Evolutionary conservation across 1,140 invertebrate genomes (phyloP).

Genomic region (Drosophila kanapiae): DNA sequence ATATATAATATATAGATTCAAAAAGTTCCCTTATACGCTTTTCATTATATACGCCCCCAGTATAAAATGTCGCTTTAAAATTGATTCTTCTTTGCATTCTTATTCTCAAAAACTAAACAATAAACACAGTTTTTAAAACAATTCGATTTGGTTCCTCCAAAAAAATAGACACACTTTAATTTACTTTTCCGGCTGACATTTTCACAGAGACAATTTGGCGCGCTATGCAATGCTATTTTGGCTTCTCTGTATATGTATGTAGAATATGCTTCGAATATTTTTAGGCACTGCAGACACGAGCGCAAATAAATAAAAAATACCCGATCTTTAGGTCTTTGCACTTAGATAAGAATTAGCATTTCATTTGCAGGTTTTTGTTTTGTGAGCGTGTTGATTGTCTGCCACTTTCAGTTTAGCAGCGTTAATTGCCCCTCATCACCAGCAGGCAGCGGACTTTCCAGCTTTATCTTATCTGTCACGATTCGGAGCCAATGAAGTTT

Average conservation of each 20-base stretch:
- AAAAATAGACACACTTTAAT: background rate
- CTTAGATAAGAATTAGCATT: constrained; percentile 68
- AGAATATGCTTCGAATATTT: constrained; percentile 26
- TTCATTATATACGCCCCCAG: too few relatives aligned
- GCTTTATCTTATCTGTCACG: constrained; percentile 22
- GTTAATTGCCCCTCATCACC: constrained; percentile 33
- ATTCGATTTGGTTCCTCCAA: background rate
- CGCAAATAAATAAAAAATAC: constrained; percentile 38
- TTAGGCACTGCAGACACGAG: constrained; percentile 43
- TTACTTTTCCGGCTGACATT: constrained; percentile 29
- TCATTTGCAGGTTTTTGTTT: constrained; percentile 26
- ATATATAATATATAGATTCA: too few relatives aligned
- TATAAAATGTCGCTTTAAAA: too few relatives aligned
- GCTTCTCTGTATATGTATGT: constrained; percentile 3
- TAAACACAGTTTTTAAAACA: too few relatives aligned
- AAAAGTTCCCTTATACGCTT: too few relatives aligned
- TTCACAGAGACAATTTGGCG: constrained; percentile 38
- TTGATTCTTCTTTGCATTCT: too few relatives aligned
- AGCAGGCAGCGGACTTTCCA: constrained; percentile 22
- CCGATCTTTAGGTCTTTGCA: constrained; percentile 57
- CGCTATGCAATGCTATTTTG: constrained; percentile 27
- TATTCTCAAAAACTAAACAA: too few relatives aligned
- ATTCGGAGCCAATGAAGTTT: background rate
- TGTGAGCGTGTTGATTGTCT: constrained; percentile 13
- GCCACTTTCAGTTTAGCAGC: constrained; percentile 9